Percentiles rank a stretch among this genome's conserved stretches.
Conservation (phyloP, 92 coral and sea anemone species). For the Bergia puertoricense region DNA sequence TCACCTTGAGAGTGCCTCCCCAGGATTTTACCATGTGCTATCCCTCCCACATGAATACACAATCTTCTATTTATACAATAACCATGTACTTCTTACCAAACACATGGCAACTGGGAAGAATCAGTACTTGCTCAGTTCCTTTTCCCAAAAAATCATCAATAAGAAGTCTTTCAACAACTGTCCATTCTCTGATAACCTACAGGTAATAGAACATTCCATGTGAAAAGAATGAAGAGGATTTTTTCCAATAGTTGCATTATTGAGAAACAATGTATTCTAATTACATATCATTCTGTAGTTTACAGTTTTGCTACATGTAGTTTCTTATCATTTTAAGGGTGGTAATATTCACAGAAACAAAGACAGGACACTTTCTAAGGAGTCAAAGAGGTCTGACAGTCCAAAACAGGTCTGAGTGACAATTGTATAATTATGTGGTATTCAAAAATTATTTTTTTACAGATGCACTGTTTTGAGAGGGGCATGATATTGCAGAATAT, state of each 20-base stretch:
- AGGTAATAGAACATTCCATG: neutral
- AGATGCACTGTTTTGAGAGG: too few species aligned
- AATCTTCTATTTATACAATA: neutral
- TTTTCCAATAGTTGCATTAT: neutral
- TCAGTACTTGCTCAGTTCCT: slow-evolving; percentile 73
- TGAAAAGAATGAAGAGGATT: neutral
- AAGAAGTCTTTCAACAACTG: slow-evolving; percentile 40
- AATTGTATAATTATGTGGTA: too few species aligned
- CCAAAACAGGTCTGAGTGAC: too few species aligned
- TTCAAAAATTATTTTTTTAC: too few species aligned
- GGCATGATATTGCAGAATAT: neutral
- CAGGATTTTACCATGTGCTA: neutral
- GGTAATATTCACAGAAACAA: too few species aligned
- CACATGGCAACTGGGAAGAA: slow-evolving; percentile 43
- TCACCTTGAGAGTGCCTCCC: too few species aligned
- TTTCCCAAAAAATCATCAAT: slow-evolving; percentile 78
- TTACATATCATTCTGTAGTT: too few species aligned
- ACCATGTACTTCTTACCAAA: slow-evolving; percentile 6
- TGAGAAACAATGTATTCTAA: neutral
- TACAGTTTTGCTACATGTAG: too few species aligned
- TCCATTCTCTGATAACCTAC: slow-evolving; percentile 68
- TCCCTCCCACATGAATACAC: neutral
- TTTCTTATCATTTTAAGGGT: too few species aligned
- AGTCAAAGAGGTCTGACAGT: too few species aligned
- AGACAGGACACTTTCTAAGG: too few species aligned